phyloP scores from a whole-genome alignment of 2,113 vertebrate species.

The Microtus richardsoni region DNA sequence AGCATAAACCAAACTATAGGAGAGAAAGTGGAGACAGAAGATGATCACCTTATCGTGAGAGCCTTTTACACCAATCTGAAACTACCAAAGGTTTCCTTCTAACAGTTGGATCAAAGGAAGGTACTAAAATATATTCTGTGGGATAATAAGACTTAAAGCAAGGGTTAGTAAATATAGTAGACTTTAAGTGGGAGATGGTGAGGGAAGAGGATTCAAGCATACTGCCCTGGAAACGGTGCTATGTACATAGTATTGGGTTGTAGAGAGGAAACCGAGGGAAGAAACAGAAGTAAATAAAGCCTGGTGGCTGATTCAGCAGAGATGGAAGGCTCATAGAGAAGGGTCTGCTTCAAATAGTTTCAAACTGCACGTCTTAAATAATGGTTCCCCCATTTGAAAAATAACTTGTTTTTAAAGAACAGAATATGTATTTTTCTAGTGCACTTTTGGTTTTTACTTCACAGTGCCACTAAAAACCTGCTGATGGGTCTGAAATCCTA shows the following conservation, averaged over 20 bases:
- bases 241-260: neutral
- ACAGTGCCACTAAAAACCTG: constrained; percentile 16
- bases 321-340: neutral
- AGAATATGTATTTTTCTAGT: neutral
- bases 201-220: neutral
- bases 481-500: neutral
- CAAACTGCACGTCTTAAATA: neutral
- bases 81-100: neutral
- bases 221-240: neutral
- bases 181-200: neutral
- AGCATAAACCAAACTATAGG: neutral
- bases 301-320: neutral
- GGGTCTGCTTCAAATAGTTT: neutral
- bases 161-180: neutral
- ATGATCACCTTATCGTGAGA: neutral
- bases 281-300: neutral
- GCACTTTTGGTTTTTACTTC: neutral
- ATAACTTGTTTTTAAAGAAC: neutral
- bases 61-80: neutral
- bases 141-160: neutral
- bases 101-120: neutral
- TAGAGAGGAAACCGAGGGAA: neutral
- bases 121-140: neutral
- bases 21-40: neutral
- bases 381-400: neutral